Base-by-base conservation (phyloP, 2,113 vertebrate species). In the Sinocyclocheilus anophthalmus region DNA sequence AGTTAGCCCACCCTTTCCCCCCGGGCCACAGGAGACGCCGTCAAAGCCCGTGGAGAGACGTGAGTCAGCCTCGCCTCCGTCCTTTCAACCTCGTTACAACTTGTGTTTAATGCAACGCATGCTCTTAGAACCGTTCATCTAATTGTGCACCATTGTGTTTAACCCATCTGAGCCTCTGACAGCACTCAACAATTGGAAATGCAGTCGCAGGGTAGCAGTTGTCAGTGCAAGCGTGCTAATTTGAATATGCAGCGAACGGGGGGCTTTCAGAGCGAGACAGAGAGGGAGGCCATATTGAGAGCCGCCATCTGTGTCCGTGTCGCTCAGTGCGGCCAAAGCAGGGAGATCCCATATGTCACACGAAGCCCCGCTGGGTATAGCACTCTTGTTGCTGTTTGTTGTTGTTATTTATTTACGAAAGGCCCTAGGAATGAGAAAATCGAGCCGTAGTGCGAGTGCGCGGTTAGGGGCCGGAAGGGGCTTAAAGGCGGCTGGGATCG, bases 351-450 rank as follows among this genome's bases (percentile, higher is more conserved):
- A 92, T 93, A 93, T 93, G 93, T 90, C 72, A 72, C 75, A 14
- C 12, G 63, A 26, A 79, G 86, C 78, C 87, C 48, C 76, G 89
- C 86, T 87, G 92, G 91, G 83, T 48, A 82, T 85, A 84, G 8
- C 87, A 81, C 89, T 88, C 91, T 89, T 91, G 91, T 92, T 90
- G 90, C 91, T 92, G 42, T 92, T 93, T 92, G 92, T 93, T 92
- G 92, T 91, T 91, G 91, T 93, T 93, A 90, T 94, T 92, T 94
- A 92, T 94, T 94, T 90, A 93, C 91, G 61, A 91, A 80, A 87
- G 81, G 83, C 86, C 76, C 80, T 83, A 81, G 67, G 87, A 92
- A 57, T 1, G 86, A 84, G 77, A 50, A 70, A 82, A 82, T 24
- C 4, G 86, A 73, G 79, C 39, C 3, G 33, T n/a, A n/a, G n/a